phyloP scores from a whole-genome alignment of 2,888 invertebrate genomes.

The Eupithecia subumbrata region DNA sequence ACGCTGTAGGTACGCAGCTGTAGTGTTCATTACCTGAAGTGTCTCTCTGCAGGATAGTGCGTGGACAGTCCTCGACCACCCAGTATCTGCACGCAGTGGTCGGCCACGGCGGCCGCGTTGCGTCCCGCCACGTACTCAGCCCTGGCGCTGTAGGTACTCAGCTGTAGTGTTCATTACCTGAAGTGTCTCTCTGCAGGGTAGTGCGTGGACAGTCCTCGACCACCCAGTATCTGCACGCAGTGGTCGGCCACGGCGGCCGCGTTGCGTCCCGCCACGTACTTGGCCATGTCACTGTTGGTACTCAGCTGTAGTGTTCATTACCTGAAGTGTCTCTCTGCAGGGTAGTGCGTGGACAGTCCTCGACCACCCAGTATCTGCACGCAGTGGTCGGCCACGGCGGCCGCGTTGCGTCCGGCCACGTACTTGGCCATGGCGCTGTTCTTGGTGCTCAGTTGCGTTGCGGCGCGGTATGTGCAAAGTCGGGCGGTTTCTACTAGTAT shows the following conservation, averaged over 20 bases:
- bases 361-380: conserved; percentile 90
- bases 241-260: conserved; percentile 88
- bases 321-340: conserved; percentile 90
- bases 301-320: conserved; percentile 67
- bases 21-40: too few relatives aligned
- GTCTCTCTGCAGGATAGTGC: too few relatives aligned
- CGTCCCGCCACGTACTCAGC: too few relatives aligned
- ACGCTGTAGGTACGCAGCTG: too few relatives aligned
- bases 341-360: conserved; percentile 87
- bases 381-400: conserved; percentile 87
- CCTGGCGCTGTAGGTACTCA: too few relatives aligned
- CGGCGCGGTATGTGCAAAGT: conserved; percentile 88
- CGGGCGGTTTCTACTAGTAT: conserved; percentile 87
- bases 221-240: conserved; percentile 88
- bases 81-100: too few relatives aligned
- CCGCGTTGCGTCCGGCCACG: conserved; percentile 88
- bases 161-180: too few relatives aligned
- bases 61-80: too few relatives aligned
- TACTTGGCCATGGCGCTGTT: conserved; percentile 91
- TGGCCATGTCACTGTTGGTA: conserved; percentile 90
- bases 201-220: too few relatives aligned
- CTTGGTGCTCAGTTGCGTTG: conserved; percentile 84
- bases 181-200: too few relatives aligned
- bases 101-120: too few relatives aligned
- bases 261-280: conserved; percentile 88